These are phyloP conservation scores for Hypena proboscidalis DNA, from an alignment of 2,888 invertebrate genomes.

Conservation along the genomic window DNA sequence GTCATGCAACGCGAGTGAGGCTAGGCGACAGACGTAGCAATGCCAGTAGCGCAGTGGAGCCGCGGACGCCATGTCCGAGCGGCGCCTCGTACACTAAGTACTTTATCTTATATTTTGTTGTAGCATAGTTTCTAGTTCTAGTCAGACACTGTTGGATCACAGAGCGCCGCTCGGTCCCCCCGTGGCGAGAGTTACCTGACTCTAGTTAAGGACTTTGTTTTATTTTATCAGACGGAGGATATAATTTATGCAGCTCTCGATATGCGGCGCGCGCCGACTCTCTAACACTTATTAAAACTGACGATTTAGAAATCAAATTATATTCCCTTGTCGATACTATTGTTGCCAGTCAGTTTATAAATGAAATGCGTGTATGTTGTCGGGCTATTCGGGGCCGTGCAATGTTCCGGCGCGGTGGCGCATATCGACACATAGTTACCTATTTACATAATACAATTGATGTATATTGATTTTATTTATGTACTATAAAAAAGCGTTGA, in stretches of 20 bases:
- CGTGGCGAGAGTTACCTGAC: slow-evolving; percentile 70
- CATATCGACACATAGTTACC: slow-evolving; percentile 66
- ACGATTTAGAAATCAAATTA: no score
- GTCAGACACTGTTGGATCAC: slow-evolving; percentile 52
- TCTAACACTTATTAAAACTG: neutral
- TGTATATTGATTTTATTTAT: slow-evolving; percentile 69
- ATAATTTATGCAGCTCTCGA: slow-evolving; percentile 64
- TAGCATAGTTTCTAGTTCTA: slow-evolving; percentile 52
- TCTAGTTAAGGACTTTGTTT: slow-evolving; percentile 64
- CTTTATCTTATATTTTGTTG: slow-evolving; percentile 29
- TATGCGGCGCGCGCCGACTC: slow-evolving; percentile 45
- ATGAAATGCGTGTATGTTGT: slow-evolving; percentile 17
- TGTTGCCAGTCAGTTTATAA: slow-evolving; percentile 4
- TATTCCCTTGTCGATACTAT: no score
- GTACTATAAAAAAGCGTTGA: slow-evolving; percentile 63
- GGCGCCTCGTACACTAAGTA: slow-evolving; percentile 19
- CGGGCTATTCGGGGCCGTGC: slow-evolving; percentile 32
- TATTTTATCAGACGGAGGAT: slow-evolving; percentile 58
- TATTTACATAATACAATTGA: slow-evolving; percentile 70
- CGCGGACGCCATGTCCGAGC: slow-evolving; percentile 11
- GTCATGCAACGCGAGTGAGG: no score
- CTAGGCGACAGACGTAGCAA: no score
- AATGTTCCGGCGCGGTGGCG: slow-evolving; percentile 40
- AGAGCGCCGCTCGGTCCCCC: slow-evolving; percentile 25
- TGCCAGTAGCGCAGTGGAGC: no score